Conservation (phyloP, 2,888 invertebrate species). For the Spilosoma lubricipeda region DNA sequence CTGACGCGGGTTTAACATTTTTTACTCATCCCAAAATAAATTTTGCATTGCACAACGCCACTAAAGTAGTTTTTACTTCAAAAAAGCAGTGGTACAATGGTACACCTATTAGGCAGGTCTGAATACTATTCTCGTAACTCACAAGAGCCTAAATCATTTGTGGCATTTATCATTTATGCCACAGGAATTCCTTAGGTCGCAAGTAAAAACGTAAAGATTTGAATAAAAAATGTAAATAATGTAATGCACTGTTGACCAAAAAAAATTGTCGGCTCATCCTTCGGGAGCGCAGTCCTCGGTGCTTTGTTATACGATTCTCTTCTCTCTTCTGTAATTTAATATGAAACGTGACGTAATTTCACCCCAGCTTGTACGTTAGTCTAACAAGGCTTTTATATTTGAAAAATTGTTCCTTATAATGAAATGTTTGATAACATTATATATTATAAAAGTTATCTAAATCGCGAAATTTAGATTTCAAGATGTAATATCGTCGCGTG, state of each 20-base stretch:
- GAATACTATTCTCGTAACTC: background rate
- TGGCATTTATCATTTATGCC: background rate
- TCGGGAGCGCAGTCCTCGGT: slow-evolving; percentile 54
- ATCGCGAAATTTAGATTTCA: slow-evolving; percentile 14
- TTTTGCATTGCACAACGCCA: too few species aligned
- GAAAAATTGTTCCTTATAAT: slow-evolving; percentile 36
- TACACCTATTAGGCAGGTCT: too few species aligned
- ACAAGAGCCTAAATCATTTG: background rate
- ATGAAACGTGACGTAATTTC: slow-evolving; percentile 71
- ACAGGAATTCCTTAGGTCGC: background rate
- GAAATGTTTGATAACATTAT: slow-evolving; percentile 30
- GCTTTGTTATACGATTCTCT: slow-evolving; percentile 62
- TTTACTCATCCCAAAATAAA: too few species aligned
- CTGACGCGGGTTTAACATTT: too few species aligned
- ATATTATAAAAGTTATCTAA: background rate
- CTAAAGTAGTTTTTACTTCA: too few species aligned
- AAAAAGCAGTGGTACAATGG: too few species aligned
- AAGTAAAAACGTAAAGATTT: slow-evolving; percentile 33
- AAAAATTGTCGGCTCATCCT: slow-evolving; percentile 57
- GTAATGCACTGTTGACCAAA: slow-evolving; percentile 64
- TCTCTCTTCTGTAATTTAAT: slow-evolving; percentile 67
- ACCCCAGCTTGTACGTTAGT: slow-evolving; percentile 43
- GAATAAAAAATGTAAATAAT: slow-evolving; percentile 59
- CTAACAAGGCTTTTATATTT: slow-evolving; percentile 43
- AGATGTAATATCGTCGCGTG: slow-evolving; percentile 34